Base-by-base conservation (phyloP, 2,797 vertebrate species). In the Myotis vivesi region DNA sequence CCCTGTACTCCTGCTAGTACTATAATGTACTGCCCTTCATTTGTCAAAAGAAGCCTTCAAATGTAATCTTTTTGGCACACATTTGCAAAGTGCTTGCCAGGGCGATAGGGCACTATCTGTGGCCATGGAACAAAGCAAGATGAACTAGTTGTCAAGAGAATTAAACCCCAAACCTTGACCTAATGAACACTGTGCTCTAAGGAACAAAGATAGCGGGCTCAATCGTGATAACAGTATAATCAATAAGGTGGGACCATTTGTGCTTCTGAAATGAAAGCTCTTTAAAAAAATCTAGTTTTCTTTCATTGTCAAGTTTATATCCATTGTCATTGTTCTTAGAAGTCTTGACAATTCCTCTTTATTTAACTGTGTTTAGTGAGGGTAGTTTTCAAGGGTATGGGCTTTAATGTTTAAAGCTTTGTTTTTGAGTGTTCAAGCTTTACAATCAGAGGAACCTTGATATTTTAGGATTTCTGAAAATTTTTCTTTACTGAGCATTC, bases 251-350 rank as follows among this genome's bases (percentile, higher is more conserved):
- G 72, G 51, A 76, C 4, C 19, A 2, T 95, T 92, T 92, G 46
- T 86, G 41, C 49, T 93, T 82, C 62, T 95, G n/a, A 96, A 93
- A 96, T 86, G 66, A 79, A 96, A 95, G 12, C 51, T 79, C 30
- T 73, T 91, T 82, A 59, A 81, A 66, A 66, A 88, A 93, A 94
- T 83, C 69, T 84, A 75, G 7, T 72, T 94, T 94, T 72, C n/a
- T 91, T 72, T 55, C 41, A 46, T 85, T 86, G 30, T 95, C 46
- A 72, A 59, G 6, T 51, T 75, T 91, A 20, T 20, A 69, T 86
- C 13, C 19, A 46, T 82, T 96, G 38, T 91, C 53, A 8, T 64
- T 57, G 25, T 90, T 86, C 57, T 84, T 80, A 75, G 20, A 94
- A 82, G 22, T 49, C 25, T 73, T 87, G 33, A 72, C 41, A 90